Percentiles rank a stretch among this genome's conserved stretches.
These are phyloP conservation scores for Amphiprion ocellaris DNA, from an alignment of 2,113 vertebrate species.

Conservation along the genomic window DNA sequence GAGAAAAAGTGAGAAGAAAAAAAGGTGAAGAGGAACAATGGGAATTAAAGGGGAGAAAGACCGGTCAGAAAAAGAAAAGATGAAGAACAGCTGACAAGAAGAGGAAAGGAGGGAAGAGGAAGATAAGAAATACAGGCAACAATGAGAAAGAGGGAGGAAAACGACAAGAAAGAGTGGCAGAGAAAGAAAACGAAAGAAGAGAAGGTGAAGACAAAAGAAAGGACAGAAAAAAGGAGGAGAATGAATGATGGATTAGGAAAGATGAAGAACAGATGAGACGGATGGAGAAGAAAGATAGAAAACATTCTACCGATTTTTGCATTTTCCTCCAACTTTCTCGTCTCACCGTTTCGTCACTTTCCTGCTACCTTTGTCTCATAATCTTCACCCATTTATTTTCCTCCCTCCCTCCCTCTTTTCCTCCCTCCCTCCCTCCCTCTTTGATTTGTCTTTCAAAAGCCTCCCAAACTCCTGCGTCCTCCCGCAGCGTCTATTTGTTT, in stretches of 20 bases:
- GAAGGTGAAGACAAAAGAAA: too few relatives aligned
- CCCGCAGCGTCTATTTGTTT: constrained; percentile 69
- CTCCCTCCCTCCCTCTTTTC: not conserved
- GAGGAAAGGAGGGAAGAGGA: not conserved
- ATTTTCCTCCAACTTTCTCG: not conserved
- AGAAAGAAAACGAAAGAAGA: too few relatives aligned
- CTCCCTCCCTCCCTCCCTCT: not conserved
- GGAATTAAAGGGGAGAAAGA: not conserved
- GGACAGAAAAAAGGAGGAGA: not conserved
- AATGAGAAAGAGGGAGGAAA: too few relatives aligned
- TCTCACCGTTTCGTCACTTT: constrained; percentile 1
- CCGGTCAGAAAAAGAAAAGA: too few relatives aligned
- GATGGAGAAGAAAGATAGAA: not conserved
- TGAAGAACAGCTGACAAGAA: too few relatives aligned
- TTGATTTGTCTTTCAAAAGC: constrained; percentile 59
- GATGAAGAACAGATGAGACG: too few relatives aligned
- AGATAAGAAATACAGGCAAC: too few relatives aligned
- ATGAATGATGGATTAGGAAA: too few relatives aligned
- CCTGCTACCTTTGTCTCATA: constrained; percentile 47
- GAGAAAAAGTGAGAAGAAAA: not conserved
- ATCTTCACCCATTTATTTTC: constrained; percentile 20
- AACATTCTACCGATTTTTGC: too few relatives aligned
- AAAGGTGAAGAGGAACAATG: not conserved
- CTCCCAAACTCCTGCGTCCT: constrained; percentile 52
- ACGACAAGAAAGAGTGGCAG: too few relatives aligned